These are phyloP conservation scores for Oophaga pumilio DNA, from an alignment of 2,113 vertebrate species.

Conservation along the genomic window DNA sequence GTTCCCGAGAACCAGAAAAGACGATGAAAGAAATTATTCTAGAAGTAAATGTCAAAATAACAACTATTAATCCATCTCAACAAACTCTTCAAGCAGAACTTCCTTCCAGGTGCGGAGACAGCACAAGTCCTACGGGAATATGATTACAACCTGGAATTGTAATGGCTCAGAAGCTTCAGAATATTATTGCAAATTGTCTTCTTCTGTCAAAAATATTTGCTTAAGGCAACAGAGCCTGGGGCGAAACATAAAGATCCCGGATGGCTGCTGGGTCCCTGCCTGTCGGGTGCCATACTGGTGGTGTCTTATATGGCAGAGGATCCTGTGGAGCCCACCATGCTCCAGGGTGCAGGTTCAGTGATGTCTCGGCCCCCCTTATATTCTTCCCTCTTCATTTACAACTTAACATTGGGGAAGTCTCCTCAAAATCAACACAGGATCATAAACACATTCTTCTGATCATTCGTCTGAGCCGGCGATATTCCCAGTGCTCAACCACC, in stretches of 20 bases:
- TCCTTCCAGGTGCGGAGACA: slow-evolving; percentile 2
- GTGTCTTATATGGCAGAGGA: neutral
- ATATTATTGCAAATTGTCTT: neutral
- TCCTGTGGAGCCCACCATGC: neutral
- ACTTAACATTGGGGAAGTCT: too few species aligned
- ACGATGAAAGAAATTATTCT: neutral
- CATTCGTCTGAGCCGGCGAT: too few species aligned
- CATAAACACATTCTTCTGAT: too few species aligned
- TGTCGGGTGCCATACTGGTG: neutral
- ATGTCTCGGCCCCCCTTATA: too few species aligned
- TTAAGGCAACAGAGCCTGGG: neutral
- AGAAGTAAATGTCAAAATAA: slow-evolving; percentile 23
- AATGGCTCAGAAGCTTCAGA: neutral
- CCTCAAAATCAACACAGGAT: too few species aligned
- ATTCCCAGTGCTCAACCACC: too few species aligned
- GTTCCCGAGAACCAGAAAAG: neutral
- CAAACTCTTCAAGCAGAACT: slow-evolving; percentile 1
- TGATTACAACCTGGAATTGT: neutral
- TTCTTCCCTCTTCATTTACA: too few species aligned
- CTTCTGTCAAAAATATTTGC: neutral
- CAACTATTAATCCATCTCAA: slow-evolving; percentile 1
- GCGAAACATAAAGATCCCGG: neutral
- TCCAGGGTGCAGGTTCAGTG: too few species aligned
- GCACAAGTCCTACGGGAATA: neutral
- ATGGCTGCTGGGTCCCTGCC: too few species aligned